Percentiles rank a stretch among this genome's conserved stretches.
Conservation (phyloP, 2,113 vertebrate genomes). For the Amblyornis subalaris region DNA sequence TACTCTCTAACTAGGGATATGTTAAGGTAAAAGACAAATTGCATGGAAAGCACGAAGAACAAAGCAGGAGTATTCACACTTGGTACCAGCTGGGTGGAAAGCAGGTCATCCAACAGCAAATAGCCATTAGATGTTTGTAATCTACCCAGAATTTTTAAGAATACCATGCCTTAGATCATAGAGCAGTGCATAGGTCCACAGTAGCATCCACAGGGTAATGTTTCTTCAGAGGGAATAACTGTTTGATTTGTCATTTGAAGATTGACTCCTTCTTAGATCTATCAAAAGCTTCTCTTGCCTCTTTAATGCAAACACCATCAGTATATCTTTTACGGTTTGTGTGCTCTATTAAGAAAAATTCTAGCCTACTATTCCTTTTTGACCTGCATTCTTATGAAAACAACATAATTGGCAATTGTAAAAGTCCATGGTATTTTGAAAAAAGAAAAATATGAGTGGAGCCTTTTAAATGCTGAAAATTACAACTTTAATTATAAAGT, state of each 20-base stretch:
- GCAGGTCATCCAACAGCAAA: not conserved
- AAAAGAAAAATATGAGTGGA: not conserved
- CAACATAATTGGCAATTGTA: not conserved
- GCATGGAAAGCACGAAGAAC: not conserved
- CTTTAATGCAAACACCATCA: not conserved
- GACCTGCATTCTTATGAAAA: not conserved
- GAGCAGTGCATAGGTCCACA: not conserved
- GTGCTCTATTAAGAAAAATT: not conserved
- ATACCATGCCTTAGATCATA: not conserved
- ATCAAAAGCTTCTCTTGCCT: not conserved
- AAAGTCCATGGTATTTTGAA: not conserved
- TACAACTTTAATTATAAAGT: slow-evolving; percentile 42
- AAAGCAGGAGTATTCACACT: not conserved
- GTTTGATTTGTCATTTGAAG: not conserved
- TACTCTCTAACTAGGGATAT: not conserved
- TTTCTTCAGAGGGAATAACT: not conserved
- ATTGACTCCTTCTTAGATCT: not conserved
- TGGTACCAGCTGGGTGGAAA: not conserved
- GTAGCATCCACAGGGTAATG: not conserved
- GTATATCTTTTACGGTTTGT: not conserved
- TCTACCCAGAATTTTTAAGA: not conserved
- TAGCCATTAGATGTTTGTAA: not conserved
- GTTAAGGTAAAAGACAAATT: not conserved
- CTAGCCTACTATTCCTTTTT: not conserved
- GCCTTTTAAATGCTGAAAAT: slow-evolving; percentile 20